These are phyloP conservation scores for Eupithecia abbreviata DNA, from an alignment of 2,888 invertebrate genomes.

Conservation along the genomic window DNA sequence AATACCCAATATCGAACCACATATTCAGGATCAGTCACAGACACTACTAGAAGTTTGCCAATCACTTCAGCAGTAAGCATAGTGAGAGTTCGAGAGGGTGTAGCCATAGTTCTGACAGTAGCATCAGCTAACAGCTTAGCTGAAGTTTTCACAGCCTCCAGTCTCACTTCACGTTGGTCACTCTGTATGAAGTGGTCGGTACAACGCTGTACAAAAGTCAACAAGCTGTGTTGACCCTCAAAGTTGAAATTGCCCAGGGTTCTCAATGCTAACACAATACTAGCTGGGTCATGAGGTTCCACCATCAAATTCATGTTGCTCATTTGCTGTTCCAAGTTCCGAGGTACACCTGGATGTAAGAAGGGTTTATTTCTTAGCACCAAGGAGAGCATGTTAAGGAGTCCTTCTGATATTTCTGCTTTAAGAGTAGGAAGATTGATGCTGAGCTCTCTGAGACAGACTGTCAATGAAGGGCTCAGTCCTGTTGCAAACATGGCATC, in stretches of 20 bases:
- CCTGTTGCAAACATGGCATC: slow-evolving; percentile 97
- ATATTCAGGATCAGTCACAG: slow-evolving; percentile 97
- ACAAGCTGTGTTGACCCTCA: slow-evolving; percentile 92
- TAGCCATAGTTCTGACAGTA: slow-evolving; percentile 84
- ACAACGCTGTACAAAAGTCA: slow-evolving; percentile 96
- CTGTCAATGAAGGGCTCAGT: slow-evolving; percentile 94
- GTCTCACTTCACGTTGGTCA: slow-evolving; percentile 93
- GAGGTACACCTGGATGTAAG: slow-evolving; percentile 91
- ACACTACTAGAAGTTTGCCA: slow-evolving; percentile 94
- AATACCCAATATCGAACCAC: slow-evolving; percentile 97
- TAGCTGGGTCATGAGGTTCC: slow-evolving; percentile 89
- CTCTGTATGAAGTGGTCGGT: slow-evolving; percentile 95
- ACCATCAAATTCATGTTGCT: slow-evolving; percentile 73
- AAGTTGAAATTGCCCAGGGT: slow-evolving; percentile 96
- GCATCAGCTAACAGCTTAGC: slow-evolving; percentile 94
- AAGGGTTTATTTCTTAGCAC: slow-evolving; percentile 95
- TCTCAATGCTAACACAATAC: slow-evolving; percentile 94
- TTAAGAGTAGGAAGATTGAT: slow-evolving; percentile 93
- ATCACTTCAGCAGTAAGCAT: slow-evolving; percentile 93
- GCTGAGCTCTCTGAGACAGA: slow-evolving; percentile 95
- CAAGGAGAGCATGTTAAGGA: slow-evolving; percentile 95
- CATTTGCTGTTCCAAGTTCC: slow-evolving; percentile 83
- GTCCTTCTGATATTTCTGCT: slow-evolving; percentile 95
- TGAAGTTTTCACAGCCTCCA: slow-evolving; percentile 97
- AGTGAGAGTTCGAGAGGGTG: slow-evolving; percentile 92